Percentiles rank a stretch among this genome's conserved stretches.
phyloP scores from a whole-genome alignment of 2,888 invertebrate species.

The Choristoneura rosaceana region DNA sequence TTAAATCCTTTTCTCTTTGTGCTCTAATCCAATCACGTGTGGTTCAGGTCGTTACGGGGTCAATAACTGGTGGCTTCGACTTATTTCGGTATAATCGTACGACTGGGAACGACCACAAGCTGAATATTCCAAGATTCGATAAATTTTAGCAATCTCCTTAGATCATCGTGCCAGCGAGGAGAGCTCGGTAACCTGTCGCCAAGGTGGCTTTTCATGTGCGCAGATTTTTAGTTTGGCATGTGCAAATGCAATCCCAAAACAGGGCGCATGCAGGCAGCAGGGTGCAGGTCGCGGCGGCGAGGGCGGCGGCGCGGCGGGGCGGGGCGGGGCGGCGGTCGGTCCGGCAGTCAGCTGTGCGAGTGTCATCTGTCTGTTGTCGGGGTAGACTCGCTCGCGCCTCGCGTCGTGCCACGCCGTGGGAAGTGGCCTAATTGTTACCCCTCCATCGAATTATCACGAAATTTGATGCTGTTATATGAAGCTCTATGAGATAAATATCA shows the following conservation, averaged over 20 bases:
- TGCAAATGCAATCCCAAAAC: constrained; percentile 60
- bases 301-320: constrained; percentile 50
- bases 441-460: constrained; percentile 61
- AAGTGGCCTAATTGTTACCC: constrained; percentile 75
- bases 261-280: constrained; percentile 59
- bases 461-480: constrained; percentile 45
- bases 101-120: constrained; percentile 36
- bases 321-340: constrained; percentile 60
- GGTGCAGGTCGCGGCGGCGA: constrained; percentile 55
- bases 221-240: constrained; percentile 45
- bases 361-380: constrained; percentile 61
- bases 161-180: constrained; percentile 17
- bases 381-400: constrained; percentile 56
- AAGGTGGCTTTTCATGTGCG: constrained; percentile 24
- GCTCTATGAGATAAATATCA: constrained; percentile 24
- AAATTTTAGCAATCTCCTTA: constrained; percentile 8
- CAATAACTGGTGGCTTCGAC: constrained; percentile 75
- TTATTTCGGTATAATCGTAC: constrained; percentile 57
- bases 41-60: constrained; percentile 79
- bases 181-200: constrained; percentile 20
- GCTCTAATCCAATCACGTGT: constrained; percentile 78
- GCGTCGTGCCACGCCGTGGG: constrained; percentile 67
- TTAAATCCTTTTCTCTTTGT: constrained; percentile 56
- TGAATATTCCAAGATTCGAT: constrained; percentile 22
- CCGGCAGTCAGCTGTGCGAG: constrained; percentile 83